Base-by-base conservation (phyloP, 2,797 vertebrate species). In the Phalanger gymnotis region DNA sequence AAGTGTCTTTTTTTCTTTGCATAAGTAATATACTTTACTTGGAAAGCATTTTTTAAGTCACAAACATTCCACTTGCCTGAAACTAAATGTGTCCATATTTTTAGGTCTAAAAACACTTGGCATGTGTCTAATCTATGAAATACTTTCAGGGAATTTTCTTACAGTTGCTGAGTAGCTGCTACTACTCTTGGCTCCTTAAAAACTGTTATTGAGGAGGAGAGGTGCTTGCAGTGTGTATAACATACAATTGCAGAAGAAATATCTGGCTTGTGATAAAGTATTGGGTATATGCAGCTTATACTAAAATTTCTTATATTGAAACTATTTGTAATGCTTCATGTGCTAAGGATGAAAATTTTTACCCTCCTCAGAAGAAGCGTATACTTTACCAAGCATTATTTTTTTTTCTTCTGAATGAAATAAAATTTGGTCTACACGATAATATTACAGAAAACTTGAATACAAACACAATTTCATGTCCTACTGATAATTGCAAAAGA, bases 401-500 rank as follows among this genome's bases (percentile, higher is more conserved):
- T 89, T 92, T 97, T 97, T 66, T 91, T 97, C 94, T 93, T 97
- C 94, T 93, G 73, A 95, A 93, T 87, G 92, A 40, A 95, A 92
- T 96, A 47, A 90, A 95, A 92, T 61, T 97, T n/a, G 96, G 96
- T 96, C 51, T 93, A 97, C 0, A 56, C 89, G 95, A 53, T 96
- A 94, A 87, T 1, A 95, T 57, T 90, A 94, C 2, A 96, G 22
- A 90, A 92, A 96, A 92, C 47, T 54, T 92, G 51, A 97, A 93
- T 52, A 94, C 55, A 96, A 97, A 96, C 53, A 94, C 0, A 96
- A 94, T 30, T 91, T 91, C 52, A 96, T 95, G 66, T 1, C 58
- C 96, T 96, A 97, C 1, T 28, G 7, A 96, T 61, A 96, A 95
- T 61, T 98, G 93, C 97, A 95, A 96, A 95, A 98, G 95, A 31